Evolutionary conservation across 2,888 invertebrate genomes (phyloP), one percentile per base, ranked within the genome.

Genomic region (Phyto melanocephala): DNA sequence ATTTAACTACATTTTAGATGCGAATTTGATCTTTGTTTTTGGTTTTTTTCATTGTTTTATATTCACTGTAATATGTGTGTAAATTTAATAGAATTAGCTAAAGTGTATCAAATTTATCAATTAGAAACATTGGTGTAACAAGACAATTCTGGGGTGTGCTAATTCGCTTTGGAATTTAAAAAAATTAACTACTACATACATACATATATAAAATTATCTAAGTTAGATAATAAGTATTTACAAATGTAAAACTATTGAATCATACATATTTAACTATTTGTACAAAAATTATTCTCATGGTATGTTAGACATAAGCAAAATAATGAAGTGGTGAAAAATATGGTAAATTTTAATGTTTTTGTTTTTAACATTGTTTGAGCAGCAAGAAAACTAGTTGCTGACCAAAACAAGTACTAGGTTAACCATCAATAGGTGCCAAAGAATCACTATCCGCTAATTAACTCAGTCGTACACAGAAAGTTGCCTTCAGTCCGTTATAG

Each of bases 1-100:
- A 75, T 82, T 82, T 82, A 82, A 71, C 75, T 71, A 81, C 56
- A 47, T 72, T 81, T 77, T 67, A 52, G 56, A 24, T 56, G 54
- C 58, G 67, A 62, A 81, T 72, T 77, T 72, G 40, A 47, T 72
- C 54, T 72, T 60, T 58, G 45, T 42, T 60, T 52, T 70, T 40
- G 13, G 42, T 58, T 67, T 5, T n/a, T 45, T 45, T 62, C n/a
- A 3, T 62, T 71, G 8, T 40, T 45, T 28, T 11, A 8, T n/a
- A 28, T 15, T 35, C 45, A 24, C 5, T 22, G 40, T 35, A 40
- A 40, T 60, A 10, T 71, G 24, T 24, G 10, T 71, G 24, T 24
- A 60, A 71, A 71, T 37, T 81, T 68, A 72, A 65, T 62, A 37
- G 62, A 81, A 50, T 67, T 63, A 76, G 76, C 71, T 67, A 77